phyloP scores from a whole-genome alignment of 1,140 invertebrate species.

The Diachasma alloeum region DNA sequence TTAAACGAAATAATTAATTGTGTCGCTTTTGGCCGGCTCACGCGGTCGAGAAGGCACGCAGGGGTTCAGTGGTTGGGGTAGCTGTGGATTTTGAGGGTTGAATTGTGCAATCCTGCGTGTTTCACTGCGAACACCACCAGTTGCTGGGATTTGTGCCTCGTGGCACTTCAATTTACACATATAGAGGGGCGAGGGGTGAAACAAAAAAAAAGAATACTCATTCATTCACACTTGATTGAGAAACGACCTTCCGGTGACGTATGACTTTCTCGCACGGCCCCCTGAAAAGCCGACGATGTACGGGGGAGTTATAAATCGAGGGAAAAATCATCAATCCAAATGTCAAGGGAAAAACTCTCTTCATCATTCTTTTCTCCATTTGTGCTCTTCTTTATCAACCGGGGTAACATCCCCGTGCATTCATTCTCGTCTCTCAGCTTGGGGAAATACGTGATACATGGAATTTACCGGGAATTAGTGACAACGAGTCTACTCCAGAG shows the following conservation, averaged over 20 bases:
- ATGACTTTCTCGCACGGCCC: constrained; percentile 28
- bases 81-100: background rate
- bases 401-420: background rate
- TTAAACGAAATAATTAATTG: constrained; percentile 40
- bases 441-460: background rate
- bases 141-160: constrained; percentile 25
- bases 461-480: background rate
- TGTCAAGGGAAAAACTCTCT: background rate
- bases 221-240: constrained; percentile 26
- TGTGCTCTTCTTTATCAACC: background rate
- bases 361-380: background rate
- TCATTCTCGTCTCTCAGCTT: background rate
- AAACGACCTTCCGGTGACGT: constrained; percentile 34
- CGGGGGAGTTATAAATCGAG: constrained; percentile 16
- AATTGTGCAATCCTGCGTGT: background rate
- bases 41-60: background rate
- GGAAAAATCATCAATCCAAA: constrained; percentile 34
- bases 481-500: background rate
- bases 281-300: constrained; percentile 4
- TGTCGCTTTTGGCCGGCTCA: background rate
- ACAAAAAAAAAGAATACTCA: background rate
- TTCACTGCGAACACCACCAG: constrained; percentile 28
- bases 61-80: background rate
- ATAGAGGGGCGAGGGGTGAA: background rate
- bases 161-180: background rate